These are phyloP conservation scores for Onychostoma macrolepis DNA, from an alignment of 2,113 vertebrate species.

Conservation along the genomic window DNA sequence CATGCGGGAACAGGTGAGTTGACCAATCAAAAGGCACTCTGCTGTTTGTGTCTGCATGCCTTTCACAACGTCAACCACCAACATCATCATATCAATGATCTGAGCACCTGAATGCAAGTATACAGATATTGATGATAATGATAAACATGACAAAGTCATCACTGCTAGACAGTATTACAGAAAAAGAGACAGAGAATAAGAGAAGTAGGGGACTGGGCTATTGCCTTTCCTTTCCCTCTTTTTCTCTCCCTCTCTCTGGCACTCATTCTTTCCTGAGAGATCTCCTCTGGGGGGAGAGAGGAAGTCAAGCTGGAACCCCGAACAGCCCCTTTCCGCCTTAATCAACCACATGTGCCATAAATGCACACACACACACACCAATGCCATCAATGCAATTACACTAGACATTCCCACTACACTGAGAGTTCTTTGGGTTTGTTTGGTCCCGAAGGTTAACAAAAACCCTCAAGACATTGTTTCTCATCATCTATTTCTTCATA, in stretches of 20 bases:
- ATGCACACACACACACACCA: constrained; percentile 41
- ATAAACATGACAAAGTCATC: neutral
- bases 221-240: constrained; percentile 68
- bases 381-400: constrained; percentile 12
- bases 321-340: constrained; percentile 67
- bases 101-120: constrained; percentile 85
- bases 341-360: constrained; percentile 73
- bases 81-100: constrained; percentile 98
- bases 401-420: neutral
- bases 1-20: constrained; percentile 93
- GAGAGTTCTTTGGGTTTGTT: neutral
- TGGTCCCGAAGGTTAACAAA: neutral
- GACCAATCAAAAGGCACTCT: constrained; percentile 95
- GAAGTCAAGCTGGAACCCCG: constrained; percentile 69
- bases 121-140: neutral
- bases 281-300: constrained; percentile 75
- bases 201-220: constrained; percentile 17
- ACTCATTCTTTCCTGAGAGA: constrained; percentile 66
- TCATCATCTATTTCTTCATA: constrained; percentile 73
- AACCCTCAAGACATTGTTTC: constrained; percentile 59
- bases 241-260: constrained; percentile 67
- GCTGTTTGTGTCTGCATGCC: constrained; percentile 98
- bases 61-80: constrained; percentile 97
- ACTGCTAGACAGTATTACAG: constrained; percentile 49
- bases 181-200: constrained; percentile 39